phyloP scores from a whole-genome alignment of 2,113 vertebrate species.

The Sceloporus undulatus region DNA sequence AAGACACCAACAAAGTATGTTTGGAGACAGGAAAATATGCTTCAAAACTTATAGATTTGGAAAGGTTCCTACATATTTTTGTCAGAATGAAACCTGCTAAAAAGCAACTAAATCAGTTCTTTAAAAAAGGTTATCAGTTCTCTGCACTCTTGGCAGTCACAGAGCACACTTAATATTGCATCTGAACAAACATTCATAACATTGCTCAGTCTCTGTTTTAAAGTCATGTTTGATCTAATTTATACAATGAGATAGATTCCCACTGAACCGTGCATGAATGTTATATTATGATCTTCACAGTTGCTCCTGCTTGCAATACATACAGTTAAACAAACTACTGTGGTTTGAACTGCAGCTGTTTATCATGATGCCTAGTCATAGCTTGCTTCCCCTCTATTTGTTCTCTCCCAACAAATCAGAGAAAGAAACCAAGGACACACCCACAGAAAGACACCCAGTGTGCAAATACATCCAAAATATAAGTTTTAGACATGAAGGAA shows the following conservation, averaged over 20 bases:
- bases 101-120: constrained; percentile 33
- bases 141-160: not conserved
- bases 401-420: too few species aligned
- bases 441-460: too few species aligned
- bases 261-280: too few species aligned
- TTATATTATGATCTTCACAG: too few species aligned
- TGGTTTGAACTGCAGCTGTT: too few species aligned
- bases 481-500: constrained; percentile 15
- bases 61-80: constrained; percentile 41
- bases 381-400: too few species aligned
- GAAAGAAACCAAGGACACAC: too few species aligned
- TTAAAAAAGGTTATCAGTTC: not conserved
- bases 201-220: not conserved
- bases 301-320: too few species aligned
- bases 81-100: constrained; percentile 51
- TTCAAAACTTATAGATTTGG: constrained; percentile 46
- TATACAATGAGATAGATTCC: not conserved
- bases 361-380: too few species aligned
- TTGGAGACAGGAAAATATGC: constrained; percentile 69
- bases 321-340: too few species aligned
- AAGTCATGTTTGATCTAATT: not conserved
- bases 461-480: not conserved
- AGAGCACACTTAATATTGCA: not conserved
- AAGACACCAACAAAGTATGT: constrained; percentile 76
- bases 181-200: not conserved